Evolutionary conservation across 2,797 vertebrate genomes (phyloP).

Genomic region (Percopsis omiscomaycus): DNA sequence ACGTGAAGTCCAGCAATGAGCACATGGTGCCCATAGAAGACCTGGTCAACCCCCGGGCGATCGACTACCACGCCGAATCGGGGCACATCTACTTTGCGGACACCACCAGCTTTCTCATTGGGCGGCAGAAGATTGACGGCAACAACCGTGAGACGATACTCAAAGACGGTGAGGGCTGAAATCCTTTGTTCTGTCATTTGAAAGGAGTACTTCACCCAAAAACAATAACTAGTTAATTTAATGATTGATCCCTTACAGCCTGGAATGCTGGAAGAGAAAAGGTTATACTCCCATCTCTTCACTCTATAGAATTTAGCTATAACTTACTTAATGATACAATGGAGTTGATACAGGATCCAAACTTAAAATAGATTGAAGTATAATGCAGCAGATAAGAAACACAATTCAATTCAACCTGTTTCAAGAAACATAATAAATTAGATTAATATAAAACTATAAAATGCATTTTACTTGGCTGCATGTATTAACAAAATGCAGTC

Average conservation of each 20-base stretch:
- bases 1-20: conserved; percentile 91
- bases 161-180: conserved; percentile 85
- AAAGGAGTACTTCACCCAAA: too few species aligned
- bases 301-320: too few species aligned
- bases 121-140: conserved; percentile 93
- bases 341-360: too few species aligned
- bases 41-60: conserved; percentile 93
- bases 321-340: too few species aligned
- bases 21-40: conserved; percentile 96
- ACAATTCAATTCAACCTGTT: neutral
- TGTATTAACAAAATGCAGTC: too few species aligned
- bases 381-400: neutral
- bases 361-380: neutral
- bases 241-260: too few species aligned
- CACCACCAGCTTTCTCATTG: conserved; percentile 97
- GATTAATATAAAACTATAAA: neutral
- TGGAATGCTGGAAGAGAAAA: too few species aligned
- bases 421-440: neutral
- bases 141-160: conserved; percentile 91
- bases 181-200: too few species aligned
- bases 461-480: neutral
- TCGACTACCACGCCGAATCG: conserved; percentile 92
- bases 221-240: too few species aligned
- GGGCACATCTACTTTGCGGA: conserved; percentile 97
- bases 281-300: too few species aligned